Evolutionary conservation across 2,888 invertebrate genomes (phyloP).

Genomic region (Cosmia trapezina): DNA sequence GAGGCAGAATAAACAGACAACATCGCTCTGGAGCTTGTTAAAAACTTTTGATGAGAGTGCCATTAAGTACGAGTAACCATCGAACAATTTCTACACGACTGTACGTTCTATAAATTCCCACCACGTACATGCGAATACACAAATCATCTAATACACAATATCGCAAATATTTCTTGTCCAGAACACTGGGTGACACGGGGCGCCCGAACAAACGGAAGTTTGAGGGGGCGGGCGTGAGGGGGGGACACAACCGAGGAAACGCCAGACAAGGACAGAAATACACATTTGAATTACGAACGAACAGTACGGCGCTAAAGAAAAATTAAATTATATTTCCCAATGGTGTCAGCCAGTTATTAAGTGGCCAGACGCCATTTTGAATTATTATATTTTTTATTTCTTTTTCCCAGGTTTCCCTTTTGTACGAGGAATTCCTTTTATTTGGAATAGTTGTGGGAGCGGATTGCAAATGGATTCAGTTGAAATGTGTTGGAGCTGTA

Average conservation of each 20-base stretch:
- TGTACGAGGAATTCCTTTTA: slow-evolving; percentile 87
- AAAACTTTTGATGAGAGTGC: slow-evolving; percentile 66
- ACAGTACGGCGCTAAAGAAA: slow-evolving; percentile 81
- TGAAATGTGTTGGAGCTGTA: slow-evolving; percentile 75
- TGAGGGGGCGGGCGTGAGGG: slow-evolving; percentile 70
- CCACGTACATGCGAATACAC: slow-evolving; percentile 84
- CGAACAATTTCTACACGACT: slow-evolving; percentile 67
- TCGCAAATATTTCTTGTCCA: slow-evolving; percentile 89
- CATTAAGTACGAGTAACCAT: slow-evolving; percentile 62
- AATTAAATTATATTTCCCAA: slow-evolving; percentile 91
- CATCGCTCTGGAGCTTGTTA: slow-evolving; percentile 60
- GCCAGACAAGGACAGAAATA: slow-evolving; percentile 77
- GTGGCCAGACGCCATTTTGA: slow-evolving; percentile 91
- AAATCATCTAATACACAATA: slow-evolving; percentile 89
- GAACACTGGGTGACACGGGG: slow-evolving; percentile 86
- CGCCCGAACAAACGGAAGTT: slow-evolving; percentile 82
- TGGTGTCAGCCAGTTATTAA: slow-evolving; percentile 91
- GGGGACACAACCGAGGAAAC: slow-evolving; percentile 79
- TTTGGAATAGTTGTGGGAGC: slow-evolving; percentile 86
- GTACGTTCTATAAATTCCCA: slow-evolving; percentile 79
- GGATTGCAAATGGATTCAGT: slow-evolving; percentile 82
- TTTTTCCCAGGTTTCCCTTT: slow-evolving; percentile 86
- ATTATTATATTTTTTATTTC: slow-evolving; percentile 89
- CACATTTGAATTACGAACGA: slow-evolving; percentile 68
- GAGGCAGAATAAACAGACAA: slow-evolving; percentile 52